phyloP scores from a whole-genome alignment of 2,888 invertebrate genomes.

The Syrphus vitripennis region DNA sequence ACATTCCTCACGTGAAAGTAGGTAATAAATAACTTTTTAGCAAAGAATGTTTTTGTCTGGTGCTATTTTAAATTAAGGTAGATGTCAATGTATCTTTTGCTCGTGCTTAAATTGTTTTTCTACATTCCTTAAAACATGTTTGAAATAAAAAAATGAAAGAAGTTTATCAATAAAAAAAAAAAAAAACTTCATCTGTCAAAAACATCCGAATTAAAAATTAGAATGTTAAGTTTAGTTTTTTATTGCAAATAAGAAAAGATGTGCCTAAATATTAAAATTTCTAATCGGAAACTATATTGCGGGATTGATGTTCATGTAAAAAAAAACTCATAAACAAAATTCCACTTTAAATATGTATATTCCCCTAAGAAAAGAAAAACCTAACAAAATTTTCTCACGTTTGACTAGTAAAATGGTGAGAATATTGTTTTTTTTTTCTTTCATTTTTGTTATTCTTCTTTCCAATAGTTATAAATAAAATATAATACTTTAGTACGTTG shows the following conservation, averaged over 20 bases:
- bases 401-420: not conserved
- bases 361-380: not conserved
- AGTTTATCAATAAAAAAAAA: no score
- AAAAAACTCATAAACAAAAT: not conserved
- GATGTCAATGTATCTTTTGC: no score
- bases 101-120: no score
- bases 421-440: not conserved
- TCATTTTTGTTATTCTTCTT: not conserved
- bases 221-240: no score
- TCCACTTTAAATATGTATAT: not conserved
- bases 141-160: no score
- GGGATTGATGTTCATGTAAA: not conserved
- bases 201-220: no score
- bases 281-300: not conserved
- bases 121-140: no score
- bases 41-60: not conserved
- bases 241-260: no score
- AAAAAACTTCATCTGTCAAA: no score
- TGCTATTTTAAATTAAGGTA: no score
- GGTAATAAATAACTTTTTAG: not conserved
- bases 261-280: not conserved
- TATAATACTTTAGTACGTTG: not conserved
- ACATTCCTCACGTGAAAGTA: not conserved
- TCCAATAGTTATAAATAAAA: not conserved
- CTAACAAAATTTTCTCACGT: conserved; percentile 6